Percentiles rank a stretch among this genome's conserved stretches.
These are phyloP conservation scores for Leuciscus idus DNA, from an alignment of 2,113 vertebrate species.

Conservation along the genomic window DNA sequence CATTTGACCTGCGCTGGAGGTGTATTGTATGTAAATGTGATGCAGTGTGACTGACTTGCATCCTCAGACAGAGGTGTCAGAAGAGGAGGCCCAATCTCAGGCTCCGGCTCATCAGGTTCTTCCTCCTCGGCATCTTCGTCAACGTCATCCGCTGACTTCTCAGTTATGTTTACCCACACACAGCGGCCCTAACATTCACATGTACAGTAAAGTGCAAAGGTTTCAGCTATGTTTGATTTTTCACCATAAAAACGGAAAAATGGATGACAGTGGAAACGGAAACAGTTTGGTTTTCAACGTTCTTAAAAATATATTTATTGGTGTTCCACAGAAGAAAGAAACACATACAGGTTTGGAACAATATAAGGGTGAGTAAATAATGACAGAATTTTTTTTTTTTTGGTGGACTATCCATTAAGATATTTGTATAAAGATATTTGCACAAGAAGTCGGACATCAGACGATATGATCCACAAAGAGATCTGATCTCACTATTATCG, in stretches of 20 bases:
- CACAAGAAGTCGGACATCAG: not conserved
- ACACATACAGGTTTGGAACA: not conserved
- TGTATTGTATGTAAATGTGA: not conserved
- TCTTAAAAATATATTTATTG: not conserved
- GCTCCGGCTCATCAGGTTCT: constrained; percentile 79
- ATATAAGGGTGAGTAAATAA: not conserved
- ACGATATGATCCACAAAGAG: not conserved
- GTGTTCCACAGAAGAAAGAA: not conserved
- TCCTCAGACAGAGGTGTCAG: constrained; percentile 91
- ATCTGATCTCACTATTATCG: no score
- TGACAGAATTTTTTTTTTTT: not conserved
- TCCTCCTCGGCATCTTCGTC: constrained; percentile 80
- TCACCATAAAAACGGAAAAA: not conserved
- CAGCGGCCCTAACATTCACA: constrained; percentile 84
- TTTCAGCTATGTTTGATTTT: not conserved
- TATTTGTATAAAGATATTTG: not conserved
- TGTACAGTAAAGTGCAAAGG: not conserved
- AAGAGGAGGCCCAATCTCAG: constrained; percentile 88
- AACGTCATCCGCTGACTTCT: constrained; percentile 77
- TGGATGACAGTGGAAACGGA: not conserved
- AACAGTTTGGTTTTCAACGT: not conserved
- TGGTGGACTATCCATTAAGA: not conserved
- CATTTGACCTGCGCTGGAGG: not conserved
- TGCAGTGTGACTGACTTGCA: constrained; percentile 76
- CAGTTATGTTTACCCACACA: constrained; percentile 83